Conservation (phyloP, 2,888 invertebrate genomes). For the Arge pagana region DNA sequence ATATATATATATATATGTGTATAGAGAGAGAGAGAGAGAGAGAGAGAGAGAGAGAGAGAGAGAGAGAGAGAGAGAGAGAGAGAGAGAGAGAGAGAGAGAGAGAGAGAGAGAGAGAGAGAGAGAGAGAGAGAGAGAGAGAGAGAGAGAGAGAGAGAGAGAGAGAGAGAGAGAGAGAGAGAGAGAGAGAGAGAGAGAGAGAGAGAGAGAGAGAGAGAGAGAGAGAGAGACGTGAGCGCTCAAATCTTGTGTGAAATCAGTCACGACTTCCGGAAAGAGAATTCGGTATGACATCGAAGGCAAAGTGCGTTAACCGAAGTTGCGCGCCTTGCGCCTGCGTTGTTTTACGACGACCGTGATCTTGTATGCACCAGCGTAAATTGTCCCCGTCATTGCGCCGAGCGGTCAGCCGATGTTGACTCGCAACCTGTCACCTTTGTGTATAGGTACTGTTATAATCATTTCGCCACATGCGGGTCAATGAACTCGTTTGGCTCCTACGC, state of each 20-base stretch:
- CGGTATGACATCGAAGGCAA: background rate
- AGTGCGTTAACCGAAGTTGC: background rate
- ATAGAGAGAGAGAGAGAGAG: no score
- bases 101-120: conserved; percentile 16
- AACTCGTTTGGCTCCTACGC: conserved; percentile 21
- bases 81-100: conserved; percentile 10
- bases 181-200: conserved; percentile 8
- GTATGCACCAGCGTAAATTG: conserved; percentile 1
- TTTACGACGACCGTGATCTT: conserved; percentile 1
- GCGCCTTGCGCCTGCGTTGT: background rate
- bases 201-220: conserved; percentile 8
- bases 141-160: conserved; percentile 1
- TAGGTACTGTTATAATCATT: conserved; percentile 26
- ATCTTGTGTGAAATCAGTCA: background rate
- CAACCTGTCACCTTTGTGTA: conserved; percentile 18
- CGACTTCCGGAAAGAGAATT: background rate
- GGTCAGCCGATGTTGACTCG: conserved; percentile 13
- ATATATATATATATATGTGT: conserved; percentile 26
- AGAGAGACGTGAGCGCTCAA: no score
- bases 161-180: conserved; percentile 6
- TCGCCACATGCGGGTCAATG: conserved; percentile 25
- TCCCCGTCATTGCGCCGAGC: conserved; percentile 20
- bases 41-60: conserved; percentile 18
- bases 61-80: conserved; percentile 23
- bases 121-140: conserved; percentile 8